Evolutionary conservation across 2,888 invertebrate genomes (phyloP), one percentile per base, ranked within the genome.

Genomic region (Epinotia nisella): DNA sequence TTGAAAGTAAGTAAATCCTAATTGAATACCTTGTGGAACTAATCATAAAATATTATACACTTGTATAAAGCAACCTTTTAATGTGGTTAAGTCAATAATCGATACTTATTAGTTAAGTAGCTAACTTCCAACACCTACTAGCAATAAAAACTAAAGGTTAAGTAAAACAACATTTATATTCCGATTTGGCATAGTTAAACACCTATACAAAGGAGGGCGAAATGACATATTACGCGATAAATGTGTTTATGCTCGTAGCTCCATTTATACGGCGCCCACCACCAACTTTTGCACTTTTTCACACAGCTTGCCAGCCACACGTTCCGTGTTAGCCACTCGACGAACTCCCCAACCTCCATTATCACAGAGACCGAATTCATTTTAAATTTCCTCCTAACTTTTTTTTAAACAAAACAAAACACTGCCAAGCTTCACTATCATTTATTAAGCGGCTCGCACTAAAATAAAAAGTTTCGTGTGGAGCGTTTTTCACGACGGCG

Each of bases 271-370:
- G 80, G 78, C 75, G 79, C 76, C 79, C 80, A 81, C 81, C 81
- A 84, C 84, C 84, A 93, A 93, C 91, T 93, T 92, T 91, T 85
- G 85, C 85, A 91, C 90, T 92, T 92, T 91, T 92, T 93, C 91
- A 92, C 85, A 74, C 83, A 82, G 88, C 87, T 87, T 91, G 92
- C 90, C 93, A 92, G 81, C 88, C 89, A 86, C 93, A 91, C 89
- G 89, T 86, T 84, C 87, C 85, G 87, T 88, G 90, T 90, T 88
- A 73, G 68, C 58, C 55, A 89, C 89, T 85, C 88, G 84, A 87
- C 35, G 35, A 92, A 91, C 91, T 90, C 89, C 82, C 81, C 82
- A 83, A 88, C 88, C 87, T 90, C 89, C 90, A 92, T 92, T 92
- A 92, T 91, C 90, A 89, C 88, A 82, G 83, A 84, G 84, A 85